A percentile compares a stretch with the other conserved stretches of the same genome.
Conservation (phyloP, 2,888 invertebrate species). For the Philereme vetulata region DNA sequence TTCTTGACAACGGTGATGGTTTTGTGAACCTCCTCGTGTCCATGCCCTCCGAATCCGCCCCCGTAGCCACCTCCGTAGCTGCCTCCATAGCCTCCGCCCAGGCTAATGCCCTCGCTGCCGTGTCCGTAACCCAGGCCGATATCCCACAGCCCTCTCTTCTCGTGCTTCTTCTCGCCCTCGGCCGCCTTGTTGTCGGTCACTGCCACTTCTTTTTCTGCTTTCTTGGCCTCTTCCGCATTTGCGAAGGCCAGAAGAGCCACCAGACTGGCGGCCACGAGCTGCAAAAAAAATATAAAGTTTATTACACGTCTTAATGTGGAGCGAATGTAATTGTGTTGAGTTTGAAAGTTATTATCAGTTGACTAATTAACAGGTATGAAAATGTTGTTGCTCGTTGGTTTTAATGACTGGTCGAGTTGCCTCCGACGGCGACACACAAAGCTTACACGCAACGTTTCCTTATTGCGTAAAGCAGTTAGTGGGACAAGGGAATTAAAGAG, state of each 20-base stretch:
- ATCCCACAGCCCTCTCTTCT: conserved; percentile 88
- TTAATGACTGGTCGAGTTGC: conserved; percentile 57
- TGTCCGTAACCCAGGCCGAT: conserved; percentile 79
- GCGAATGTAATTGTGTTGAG: conserved; percentile 45
- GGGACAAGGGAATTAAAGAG: conserved; percentile 51
- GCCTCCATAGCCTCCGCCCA: conserved; percentile 41
- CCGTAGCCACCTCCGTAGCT: conserved; percentile 50
- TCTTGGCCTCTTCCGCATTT: conserved; percentile 83
- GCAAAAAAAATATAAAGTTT: conserved; percentile 48
- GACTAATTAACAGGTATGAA: conserved; percentile 59
- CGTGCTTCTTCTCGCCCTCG: conserved; percentile 87
- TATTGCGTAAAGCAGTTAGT: conserved; percentile 57
- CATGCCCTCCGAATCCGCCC: conserved; percentile 45
- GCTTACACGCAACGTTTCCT: conserved; percentile 62
- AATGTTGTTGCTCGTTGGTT: conserved; percentile 44
- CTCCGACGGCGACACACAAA: conserved; percentile 50
- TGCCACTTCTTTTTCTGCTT: conserved; percentile 83
- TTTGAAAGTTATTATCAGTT: conserved; percentile 55
- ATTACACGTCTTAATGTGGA: conserved; percentile 41
- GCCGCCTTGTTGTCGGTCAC: conserved; percentile 82
- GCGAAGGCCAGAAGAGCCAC: conserved; percentile 85
- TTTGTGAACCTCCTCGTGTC: conserved; percentile 85
- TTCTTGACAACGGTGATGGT: conserved; percentile 89
- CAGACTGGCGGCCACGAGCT: conserved; percentile 85
- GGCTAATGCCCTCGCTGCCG: conserved; percentile 48